Conservation (phyloP, 2,113 vertebrate species). For the Neodon shergylaensis region DNA sequence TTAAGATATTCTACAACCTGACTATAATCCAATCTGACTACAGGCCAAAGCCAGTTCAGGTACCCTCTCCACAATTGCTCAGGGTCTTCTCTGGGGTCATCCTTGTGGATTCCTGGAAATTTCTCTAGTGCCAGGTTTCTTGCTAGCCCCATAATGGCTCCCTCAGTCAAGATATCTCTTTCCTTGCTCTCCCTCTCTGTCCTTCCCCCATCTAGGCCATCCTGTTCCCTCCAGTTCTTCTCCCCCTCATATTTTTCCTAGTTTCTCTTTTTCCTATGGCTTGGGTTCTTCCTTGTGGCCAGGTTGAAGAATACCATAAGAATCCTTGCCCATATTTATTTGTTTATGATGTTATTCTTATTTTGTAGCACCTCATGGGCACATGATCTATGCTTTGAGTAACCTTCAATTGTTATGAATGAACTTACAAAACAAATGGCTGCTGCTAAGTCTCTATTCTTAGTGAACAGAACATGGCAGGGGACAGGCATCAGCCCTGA, state of each 20-base stretch:
- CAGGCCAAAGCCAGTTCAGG: no score
- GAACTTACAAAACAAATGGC: not conserved
- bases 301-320: not conserved
- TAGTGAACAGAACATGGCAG: not conserved
- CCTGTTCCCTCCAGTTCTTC: no score
- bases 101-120: no score
- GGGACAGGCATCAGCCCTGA: not conserved
- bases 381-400: not conserved
- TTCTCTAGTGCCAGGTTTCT: no score
- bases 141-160: no score
- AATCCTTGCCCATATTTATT: not conserved
- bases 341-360: not conserved
- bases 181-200: no score
- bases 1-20: no score
- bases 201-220: no score
- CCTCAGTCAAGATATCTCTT: no score
- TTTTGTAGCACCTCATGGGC: not conserved
- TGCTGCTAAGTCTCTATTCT: not conserved
- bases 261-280: not conserved
- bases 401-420: not conserved
- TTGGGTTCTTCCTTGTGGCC: not conserved
- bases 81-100: no score
- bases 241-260: not conserved
- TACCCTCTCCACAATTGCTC: no score
- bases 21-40: no score